These are phyloP conservation scores for Tenthredo livida DNA, from an alignment of 2,888 invertebrate species.

Conservation along the genomic window DNA sequence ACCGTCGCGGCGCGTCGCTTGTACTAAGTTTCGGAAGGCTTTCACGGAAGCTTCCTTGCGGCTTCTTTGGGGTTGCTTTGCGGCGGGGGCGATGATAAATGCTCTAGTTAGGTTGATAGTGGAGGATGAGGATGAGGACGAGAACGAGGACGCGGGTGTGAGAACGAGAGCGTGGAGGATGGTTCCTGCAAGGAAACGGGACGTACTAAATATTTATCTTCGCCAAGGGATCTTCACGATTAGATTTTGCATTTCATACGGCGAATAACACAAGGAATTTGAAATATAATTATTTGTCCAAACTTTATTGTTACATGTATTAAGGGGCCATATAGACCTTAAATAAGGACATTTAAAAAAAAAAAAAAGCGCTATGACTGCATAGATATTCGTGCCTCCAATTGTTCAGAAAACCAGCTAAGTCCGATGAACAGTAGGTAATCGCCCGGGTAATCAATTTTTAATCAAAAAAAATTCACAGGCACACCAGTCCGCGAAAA, in stretches of 20 bases:
- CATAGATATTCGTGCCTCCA: too few relatives aligned
- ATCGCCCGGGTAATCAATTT: too few relatives aligned
- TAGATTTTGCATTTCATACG: constrained; percentile 6
- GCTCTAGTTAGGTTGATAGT: constrained; percentile 49
- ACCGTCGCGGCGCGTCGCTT: background rate
- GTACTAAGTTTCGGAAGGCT: constrained; percentile 29
- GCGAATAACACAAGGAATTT: background rate
- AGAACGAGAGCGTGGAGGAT: constrained; percentile 1
- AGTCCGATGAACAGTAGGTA: too few relatives aligned
- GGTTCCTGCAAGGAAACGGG: constrained; percentile 19
- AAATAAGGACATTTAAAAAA: too few relatives aligned
- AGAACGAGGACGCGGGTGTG: constrained; percentile 8
- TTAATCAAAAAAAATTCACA: too few relatives aligned
- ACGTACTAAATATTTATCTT: constrained; percentile 36
- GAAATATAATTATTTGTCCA: background rate
- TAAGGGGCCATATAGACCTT: too few relatives aligned
- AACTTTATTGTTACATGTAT: background rate
- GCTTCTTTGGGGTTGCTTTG: constrained; percentile 31
- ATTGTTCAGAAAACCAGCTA: too few relatives aligned
- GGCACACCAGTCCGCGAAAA: too few relatives aligned
- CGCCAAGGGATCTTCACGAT: constrained; percentile 17
- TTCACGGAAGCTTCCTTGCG: constrained; percentile 26
- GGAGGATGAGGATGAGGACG: constrained; percentile 26
- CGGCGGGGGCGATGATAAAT: constrained; percentile 40
- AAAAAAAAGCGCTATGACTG: too few relatives aligned